These are phyloP conservation scores for Apteryx owenii DNA, from an alignment of 2,113 vertebrate genomes.

Conservation along the genomic window DNA sequence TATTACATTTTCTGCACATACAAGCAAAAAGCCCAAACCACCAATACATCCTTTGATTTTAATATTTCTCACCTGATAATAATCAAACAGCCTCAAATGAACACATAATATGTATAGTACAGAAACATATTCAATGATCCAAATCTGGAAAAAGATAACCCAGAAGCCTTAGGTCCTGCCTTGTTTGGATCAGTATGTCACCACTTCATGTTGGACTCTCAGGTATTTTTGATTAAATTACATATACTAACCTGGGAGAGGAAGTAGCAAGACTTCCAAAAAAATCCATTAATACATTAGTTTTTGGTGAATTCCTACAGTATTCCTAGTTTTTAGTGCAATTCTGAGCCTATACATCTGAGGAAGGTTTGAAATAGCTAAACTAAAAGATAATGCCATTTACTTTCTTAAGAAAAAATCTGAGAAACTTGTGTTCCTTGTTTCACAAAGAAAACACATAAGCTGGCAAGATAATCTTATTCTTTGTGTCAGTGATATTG, in stretches of 20 bases:
- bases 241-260: not conserved
- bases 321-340: not conserved
- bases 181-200: not conserved
- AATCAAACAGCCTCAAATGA: not conserved
- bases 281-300: not conserved
- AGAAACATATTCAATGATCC: not conserved
- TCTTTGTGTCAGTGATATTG: conserved; percentile 1
- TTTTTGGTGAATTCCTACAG: not conserved
- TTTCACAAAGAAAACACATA: not conserved
- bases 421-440: not conserved
- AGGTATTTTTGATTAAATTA: not conserved
- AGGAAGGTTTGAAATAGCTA: not conserved
- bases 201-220: not conserved
- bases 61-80: not conserved
- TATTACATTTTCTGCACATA: not conserved
- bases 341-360: not conserved
- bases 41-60: not conserved
- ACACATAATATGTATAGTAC: not conserved
- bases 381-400: not conserved
- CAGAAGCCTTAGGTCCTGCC: not conserved
- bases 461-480: not conserved
- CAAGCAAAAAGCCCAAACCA: not conserved
- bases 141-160: not conserved
- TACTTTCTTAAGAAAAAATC: not conserved
- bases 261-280: not conserved